Evolutionary conservation across 2,797 vertebrate species (phyloP).

Genomic region (Amblyraja radiata): DNA sequence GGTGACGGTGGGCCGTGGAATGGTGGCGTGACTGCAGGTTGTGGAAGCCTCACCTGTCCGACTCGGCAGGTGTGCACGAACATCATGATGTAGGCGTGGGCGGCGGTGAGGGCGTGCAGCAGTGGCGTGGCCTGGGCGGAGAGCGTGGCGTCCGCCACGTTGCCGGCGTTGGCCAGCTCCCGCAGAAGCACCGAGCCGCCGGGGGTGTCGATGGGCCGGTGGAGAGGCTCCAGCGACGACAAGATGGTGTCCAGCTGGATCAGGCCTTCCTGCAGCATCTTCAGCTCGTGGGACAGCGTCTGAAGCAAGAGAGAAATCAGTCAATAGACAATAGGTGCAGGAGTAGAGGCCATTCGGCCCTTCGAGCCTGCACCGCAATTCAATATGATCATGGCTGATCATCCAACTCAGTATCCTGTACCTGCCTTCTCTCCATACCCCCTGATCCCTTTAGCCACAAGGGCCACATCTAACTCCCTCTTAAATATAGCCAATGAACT

Average conservation of each 20-base stretch:
- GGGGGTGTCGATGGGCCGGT: constrained; percentile 87
- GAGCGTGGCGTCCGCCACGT: constrained; percentile 81
- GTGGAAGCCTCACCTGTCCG: constrained; percentile 71
- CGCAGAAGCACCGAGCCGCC: constrained; percentile 86
- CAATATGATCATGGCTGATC: no score
- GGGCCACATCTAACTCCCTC: no score
- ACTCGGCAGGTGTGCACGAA: constrained; percentile 94
- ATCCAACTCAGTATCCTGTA: no score
- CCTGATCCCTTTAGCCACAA: no score
- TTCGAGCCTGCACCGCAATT: no score
- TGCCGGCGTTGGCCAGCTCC: constrained; percentile 84
- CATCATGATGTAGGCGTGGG: constrained; percentile 96
- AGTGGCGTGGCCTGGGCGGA: constrained; percentile 87
- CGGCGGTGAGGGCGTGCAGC: constrained; percentile 85
- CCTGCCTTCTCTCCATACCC: no score
- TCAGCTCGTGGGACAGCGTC: constrained; percentile 91
- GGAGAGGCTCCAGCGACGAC: constrained; percentile 81
- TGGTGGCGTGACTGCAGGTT: no score
- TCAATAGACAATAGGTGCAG: no score
- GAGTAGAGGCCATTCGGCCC: no score
- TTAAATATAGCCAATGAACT: no score
- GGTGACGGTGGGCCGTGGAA: no score
- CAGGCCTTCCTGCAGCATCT: constrained; percentile 86
- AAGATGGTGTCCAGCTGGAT: constrained; percentile 88
- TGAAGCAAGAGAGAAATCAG: constrained; percentile 42